These are phyloP conservation scores for Ascaphus truei DNA, from an alignment of 2,113 vertebrate species.

Conservation along the genomic window DNA sequence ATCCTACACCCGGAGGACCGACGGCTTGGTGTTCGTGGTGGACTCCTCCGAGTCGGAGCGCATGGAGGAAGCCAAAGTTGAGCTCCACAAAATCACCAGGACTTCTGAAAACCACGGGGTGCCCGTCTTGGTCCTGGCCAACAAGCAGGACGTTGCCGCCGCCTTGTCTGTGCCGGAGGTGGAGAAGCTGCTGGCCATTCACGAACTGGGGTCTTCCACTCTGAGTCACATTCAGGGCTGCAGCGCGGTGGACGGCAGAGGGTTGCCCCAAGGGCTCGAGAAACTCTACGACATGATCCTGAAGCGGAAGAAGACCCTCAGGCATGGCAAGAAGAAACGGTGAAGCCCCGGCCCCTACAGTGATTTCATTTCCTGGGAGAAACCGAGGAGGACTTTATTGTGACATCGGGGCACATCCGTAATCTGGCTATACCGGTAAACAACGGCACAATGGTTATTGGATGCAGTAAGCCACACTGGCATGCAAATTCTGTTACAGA, in stretches of 20 bases:
- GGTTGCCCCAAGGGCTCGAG: constrained; percentile 76
- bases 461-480: not conserved
- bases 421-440: not conserved
- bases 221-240: constrained; percentile 80
- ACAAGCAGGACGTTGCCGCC: constrained; percentile 78
- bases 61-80: constrained; percentile 85
- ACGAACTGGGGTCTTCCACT: constrained; percentile 70
- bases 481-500: not conserved
- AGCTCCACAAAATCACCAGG: constrained; percentile 80
- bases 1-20: constrained; percentile 81
- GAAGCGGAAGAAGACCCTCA: constrained; percentile 76
- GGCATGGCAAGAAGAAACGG: constrained; percentile 70
- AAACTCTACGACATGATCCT: constrained; percentile 87
- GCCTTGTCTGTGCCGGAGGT: constrained; percentile 69
- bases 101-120: constrained; percentile 84
- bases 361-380: not conserved
- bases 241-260: constrained; percentile 79
- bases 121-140: constrained; percentile 79
- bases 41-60: constrained; percentile 77
- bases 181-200: constrained; percentile 75
- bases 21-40: constrained; percentile 87
- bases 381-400: not conserved
- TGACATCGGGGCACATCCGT: not conserved
- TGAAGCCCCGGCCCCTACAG: constrained; percentile 52
- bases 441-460: not conserved